phyloP scores from a whole-genome alignment of 1,140 invertebrate genomes.

The Drosophila sturtevanti region DNA sequence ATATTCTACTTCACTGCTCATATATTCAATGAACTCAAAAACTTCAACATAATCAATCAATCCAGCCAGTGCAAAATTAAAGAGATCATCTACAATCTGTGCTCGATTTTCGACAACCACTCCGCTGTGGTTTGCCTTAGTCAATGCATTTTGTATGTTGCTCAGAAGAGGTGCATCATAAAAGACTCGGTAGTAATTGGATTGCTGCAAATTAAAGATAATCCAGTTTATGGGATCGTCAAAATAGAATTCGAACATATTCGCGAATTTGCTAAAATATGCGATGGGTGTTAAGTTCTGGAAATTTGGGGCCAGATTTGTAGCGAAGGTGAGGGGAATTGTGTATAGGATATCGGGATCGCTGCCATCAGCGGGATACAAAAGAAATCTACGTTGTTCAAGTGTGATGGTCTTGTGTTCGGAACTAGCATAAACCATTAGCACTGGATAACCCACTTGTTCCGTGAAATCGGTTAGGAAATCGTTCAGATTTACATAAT shows the following conservation, averaged over 20 bases:
- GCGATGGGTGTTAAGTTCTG: slow-evolving; percentile 83
- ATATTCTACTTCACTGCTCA: slow-evolving; percentile 84
- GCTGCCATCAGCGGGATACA: slow-evolving; percentile 74
- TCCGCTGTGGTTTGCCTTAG: slow-evolving; percentile 68
- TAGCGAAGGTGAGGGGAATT: slow-evolving; percentile 86
- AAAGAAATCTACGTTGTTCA: slow-evolving; percentile 84
- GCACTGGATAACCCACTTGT: slow-evolving; percentile 94
- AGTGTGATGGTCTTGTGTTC: slow-evolving; percentile 27
- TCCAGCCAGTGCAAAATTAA: slow-evolving; percentile 86
- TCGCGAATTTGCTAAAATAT: slow-evolving; percentile 82
- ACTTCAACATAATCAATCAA: slow-evolving; percentile 83
- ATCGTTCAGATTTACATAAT: slow-evolving; percentile 38
- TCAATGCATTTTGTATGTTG: slow-evolving; percentile 82
- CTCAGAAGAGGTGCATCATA: slow-evolving; percentile 85
- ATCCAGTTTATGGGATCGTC: slow-evolving; percentile 77
- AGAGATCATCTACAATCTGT: slow-evolving; percentile 90
- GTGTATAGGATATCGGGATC: slow-evolving; percentile 83
- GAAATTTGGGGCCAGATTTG: slow-evolving; percentile 83
- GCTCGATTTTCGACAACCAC: slow-evolving; percentile 89
- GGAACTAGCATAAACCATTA: slow-evolving; percentile 84
- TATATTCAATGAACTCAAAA: slow-evolving; percentile 83
- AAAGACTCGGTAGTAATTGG: slow-evolving; percentile 86
- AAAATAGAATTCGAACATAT: slow-evolving; percentile 48
- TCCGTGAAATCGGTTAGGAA: slow-evolving; percentile 90
- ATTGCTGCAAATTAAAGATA: slow-evolving; percentile 83